Evolutionary conservation across 37 sponge, comb jelly and placozoan genomes (phyloP).

Genomic region (Cladorhizidae sp.): DNA sequence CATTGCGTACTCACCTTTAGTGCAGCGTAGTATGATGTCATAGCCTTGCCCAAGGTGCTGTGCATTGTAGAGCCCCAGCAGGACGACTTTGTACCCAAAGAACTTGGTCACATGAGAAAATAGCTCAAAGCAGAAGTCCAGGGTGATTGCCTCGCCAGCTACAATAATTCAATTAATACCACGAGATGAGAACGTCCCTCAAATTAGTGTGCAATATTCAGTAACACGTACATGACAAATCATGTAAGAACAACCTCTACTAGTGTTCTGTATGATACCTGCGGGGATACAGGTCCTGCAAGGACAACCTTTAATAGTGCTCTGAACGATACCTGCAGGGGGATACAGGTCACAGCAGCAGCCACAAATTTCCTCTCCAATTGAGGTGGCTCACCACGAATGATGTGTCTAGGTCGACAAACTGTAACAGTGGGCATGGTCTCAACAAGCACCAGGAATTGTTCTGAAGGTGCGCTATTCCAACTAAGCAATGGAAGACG

Average conservation of each 20-base stretch:
- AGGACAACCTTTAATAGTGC: too few relatives aligned
- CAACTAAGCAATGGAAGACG: too few relatives aligned
- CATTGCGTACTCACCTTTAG: slow-evolving; percentile 55
- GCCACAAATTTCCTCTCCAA: too few relatives aligned
- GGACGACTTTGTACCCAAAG: slow-evolving; percentile 95
- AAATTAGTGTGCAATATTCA: neutral
- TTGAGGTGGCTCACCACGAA: too few relatives aligned
- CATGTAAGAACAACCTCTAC: neutral
- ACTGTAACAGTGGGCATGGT: too few relatives aligned
- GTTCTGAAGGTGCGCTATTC: too few relatives aligned
- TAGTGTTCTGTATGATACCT: too few relatives aligned
- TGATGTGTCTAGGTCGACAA: too few relatives aligned
- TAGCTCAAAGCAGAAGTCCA: slow-evolving; percentile 97
- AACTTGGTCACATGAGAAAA: slow-evolving; percentile 97
- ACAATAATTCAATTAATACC: neutral
- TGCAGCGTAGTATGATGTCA: slow-evolving; percentile 76
- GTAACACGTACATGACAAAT: neutral
- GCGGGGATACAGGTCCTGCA: too few relatives aligned
- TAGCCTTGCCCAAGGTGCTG: slow-evolving; percentile 71
- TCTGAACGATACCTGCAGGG: too few relatives aligned
- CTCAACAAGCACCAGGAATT: too few relatives aligned
- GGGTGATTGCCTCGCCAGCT: slow-evolving; percentile 59
- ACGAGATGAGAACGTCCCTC: neutral
- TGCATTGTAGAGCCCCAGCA: slow-evolving; percentile 86
- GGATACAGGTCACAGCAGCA: too few relatives aligned